Base-by-base conservation (phyloP, 1,140 invertebrate genomes). In the Drosophila ficusphila region DNA sequence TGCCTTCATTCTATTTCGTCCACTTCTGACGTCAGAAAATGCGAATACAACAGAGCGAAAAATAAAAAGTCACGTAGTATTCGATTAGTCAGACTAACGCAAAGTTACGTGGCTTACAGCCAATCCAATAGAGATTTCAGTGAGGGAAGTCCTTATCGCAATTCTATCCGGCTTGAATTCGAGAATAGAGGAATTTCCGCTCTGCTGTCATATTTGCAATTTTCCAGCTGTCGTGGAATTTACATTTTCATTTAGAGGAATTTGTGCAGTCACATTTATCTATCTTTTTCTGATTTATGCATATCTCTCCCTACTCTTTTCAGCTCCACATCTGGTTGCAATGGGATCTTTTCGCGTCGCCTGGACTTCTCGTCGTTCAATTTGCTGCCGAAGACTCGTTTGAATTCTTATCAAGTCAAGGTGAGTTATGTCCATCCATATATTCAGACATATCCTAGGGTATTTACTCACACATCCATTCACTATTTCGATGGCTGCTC, bases 391-490 rank as follows among this genome's bases (percentile, higher is more conserved):
- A 95, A 96, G 91, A 96, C 97, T 91, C 98, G 98, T 93, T 95
- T 98, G 90, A 99, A 99, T 94, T 98, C 98, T 81, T 99, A 99
- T 94, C 97, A 99, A 94, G 98, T 99, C 91, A 98, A 99, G 97
- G 97, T 98, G 94, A 94, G 94, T 91, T 76, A 52, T 48, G 18
- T 27, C 8, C 25, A 56, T 29, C 25, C 49, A 38, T 36, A 44
- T 5, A 41, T 14, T 12, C 3, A 21, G 11, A 23, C 16, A 27
- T 19, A 8, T 23, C 12, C 33, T 38, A 7, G n/a, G 27, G 8
- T 52, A 56, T 25, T 18, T 34, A 49, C 29, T 33, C 27, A 14
- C 16, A 61, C 51, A 67, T 56, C 56, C 72, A 76, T 36, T 56
- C 23, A 51, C 7, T 12, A 29, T 33, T 73, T 29, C n/a, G 14